Evolutionary conservation across 2,113 vertebrate species (phyloP).

Genomic region (Cochlearius cochlearius): DNA sequence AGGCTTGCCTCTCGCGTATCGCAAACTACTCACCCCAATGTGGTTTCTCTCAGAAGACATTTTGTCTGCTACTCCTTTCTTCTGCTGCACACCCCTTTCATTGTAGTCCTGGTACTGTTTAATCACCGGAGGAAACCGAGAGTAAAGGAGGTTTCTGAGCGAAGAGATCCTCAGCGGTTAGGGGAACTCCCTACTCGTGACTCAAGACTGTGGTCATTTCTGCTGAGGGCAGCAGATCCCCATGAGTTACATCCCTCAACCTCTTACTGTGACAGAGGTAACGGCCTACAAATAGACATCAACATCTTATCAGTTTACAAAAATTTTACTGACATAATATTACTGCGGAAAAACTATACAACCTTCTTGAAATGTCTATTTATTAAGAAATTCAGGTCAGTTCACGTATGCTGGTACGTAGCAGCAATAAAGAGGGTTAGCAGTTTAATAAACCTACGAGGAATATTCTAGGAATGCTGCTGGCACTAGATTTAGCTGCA

Average conservation of each 20-base stretch:
- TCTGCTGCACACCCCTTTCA: conserved; percentile 39
- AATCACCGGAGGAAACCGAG: background rate
- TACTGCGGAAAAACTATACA: background rate
- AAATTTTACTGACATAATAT: background rate
- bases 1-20: background rate
- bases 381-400: background rate
- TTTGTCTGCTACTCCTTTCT: background rate
- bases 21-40: conserved; percentile 63
- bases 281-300: conserved; percentile 66
- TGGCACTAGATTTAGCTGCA: background rate
- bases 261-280: conserved; percentile 65
- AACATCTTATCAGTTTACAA: background rate
- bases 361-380: background rate
- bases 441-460: background rate
- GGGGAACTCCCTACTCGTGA: conserved; percentile 65
- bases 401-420: background rate
- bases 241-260: conserved; percentile 69
- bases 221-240: conserved; percentile 79
- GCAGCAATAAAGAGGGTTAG: background rate
- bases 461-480: background rate
- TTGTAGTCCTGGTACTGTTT: background rate
- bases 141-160: background rate
- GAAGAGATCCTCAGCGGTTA: conserved; percentile 27
- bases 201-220: conserved; percentile 78
- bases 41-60: background rate